Evolutionary conservation across 2,113 vertebrate genomes (phyloP), one percentile per base, ranked within the genome.

Genomic region (Channa maculata): DNA sequence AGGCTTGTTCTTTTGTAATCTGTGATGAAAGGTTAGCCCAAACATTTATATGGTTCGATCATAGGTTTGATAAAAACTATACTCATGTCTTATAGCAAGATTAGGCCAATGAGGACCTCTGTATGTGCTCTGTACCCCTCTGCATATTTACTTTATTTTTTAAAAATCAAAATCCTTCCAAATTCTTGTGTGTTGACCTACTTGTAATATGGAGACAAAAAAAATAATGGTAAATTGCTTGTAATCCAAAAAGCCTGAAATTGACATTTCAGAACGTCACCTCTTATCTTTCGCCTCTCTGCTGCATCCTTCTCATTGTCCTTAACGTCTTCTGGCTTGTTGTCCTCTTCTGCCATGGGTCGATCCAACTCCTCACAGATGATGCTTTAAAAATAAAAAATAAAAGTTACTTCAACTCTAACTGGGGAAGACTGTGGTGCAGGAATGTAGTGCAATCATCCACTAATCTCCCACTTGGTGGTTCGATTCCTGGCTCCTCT

Each of bases 1-100:
- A 99, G 90, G 80, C 96, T 96, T 0, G 98, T 99, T 86, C 87
- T 95, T 94, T 96, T 97, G 80, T 96, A 99, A 92, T 97, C 98
- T 99, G 86, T 46, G 7, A 58, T 45, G 34, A 71, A 58, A 65
- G 53, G 9, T 6, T n/a, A 78, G 3, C 36, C 43, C 45, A 15
- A 57, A 57, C 34, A 24, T 24, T 24, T 15, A 50, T 24, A 24
- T 24, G 24, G 24, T 24, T 24, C 24, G 24, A 24, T 24, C 24
- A 24, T 24, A 24, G 24, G 24, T 24, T 24, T 24, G 24, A 24
- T 24, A 24, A 24, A 24, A 24, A 24, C 24, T 24, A 24, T 24
- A 24, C 24, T 24, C 24, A 24, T 24, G 24, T 24, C 24, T 24
- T 24, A 24, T 24, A 24, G 24, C 24, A 24, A 24, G 24, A 24